phyloP scores from a whole-genome alignment of 2,888 invertebrate genomes.

The Nebria brevicollis region DNA sequence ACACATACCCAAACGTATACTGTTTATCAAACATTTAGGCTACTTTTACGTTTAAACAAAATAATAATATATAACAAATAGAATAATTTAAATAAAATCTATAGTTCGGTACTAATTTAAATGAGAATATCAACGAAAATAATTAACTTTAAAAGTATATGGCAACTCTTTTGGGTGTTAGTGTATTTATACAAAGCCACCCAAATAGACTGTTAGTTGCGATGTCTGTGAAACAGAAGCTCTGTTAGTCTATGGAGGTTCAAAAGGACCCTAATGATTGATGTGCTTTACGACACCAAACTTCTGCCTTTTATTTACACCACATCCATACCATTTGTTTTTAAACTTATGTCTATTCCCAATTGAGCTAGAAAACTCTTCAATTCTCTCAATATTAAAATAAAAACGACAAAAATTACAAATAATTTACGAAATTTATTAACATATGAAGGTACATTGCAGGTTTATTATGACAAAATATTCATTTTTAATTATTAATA shows the following conservation, averaged over 20 bases:
- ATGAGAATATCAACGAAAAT: too few relatives aligned
- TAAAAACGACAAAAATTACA: neutral
- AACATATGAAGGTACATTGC: neutral
- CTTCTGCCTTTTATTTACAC: neutral
- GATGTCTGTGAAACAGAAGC: neutral
- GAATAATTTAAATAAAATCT: too few relatives aligned
- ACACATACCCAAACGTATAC: neutral
- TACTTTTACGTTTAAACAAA: too few relatives aligned
- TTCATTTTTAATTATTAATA: neutral
- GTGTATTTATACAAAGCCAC: neutral
- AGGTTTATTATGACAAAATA: conserved; percentile 1
- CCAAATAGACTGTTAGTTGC: neutral
- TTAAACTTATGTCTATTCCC: too few relatives aligned
- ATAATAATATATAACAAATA: too few relatives aligned
- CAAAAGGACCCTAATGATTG: neutral
- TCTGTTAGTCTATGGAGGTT: neutral
- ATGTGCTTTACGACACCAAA: neutral
- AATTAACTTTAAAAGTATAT: too few relatives aligned
- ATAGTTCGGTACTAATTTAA: too few relatives aligned
- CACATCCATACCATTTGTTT: too few relatives aligned
- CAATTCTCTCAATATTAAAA: too few relatives aligned
- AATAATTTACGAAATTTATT: neutral
- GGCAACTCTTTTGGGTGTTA: neutral
- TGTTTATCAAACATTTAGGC: neutral
- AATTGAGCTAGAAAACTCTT: too few relatives aligned